Evolutionary conservation across 2,797 vertebrate species (phyloP).

Genomic region (Diceros bicornis): DNA sequence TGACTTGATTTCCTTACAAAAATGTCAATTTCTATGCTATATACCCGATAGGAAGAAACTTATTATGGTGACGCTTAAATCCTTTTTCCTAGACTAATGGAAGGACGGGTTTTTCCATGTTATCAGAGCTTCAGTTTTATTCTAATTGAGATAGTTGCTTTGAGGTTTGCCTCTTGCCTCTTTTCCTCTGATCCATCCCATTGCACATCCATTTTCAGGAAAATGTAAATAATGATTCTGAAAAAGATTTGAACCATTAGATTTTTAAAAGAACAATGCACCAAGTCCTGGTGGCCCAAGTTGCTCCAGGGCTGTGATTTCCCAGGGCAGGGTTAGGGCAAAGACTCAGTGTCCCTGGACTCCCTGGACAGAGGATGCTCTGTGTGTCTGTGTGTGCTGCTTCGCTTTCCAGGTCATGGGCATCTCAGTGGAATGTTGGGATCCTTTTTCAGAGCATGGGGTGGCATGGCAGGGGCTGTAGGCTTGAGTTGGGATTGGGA

Average conservation of each 20-base stretch:
- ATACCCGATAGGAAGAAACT: neutral
- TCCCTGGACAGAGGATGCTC: neutral
- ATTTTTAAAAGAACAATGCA: constrained; percentile 12
- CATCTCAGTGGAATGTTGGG: neutral
- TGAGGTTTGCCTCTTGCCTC: constrained; percentile 4
- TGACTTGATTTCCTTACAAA: constrained; percentile 66
- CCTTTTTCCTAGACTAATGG: constrained; percentile 39
- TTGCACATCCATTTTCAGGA: neutral
- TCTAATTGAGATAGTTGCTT: constrained; percentile 11
- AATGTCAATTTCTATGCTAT: neutral
- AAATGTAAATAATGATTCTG: constrained; percentile 8
- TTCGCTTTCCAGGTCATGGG: neutral
- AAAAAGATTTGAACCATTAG: neutral
- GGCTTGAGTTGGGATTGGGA: neutral
- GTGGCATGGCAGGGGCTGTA: neutral
- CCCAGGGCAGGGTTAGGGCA: neutral
- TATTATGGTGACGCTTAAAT: constrained; percentile 26
- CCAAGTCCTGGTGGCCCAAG: neutral
- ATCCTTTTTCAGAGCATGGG: neutral
- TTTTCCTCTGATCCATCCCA: neutral
- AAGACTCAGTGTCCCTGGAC: neutral
- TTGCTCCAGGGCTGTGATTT: neutral
- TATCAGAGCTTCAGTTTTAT: constrained; percentile 41
- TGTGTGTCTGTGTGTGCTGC: neutral
- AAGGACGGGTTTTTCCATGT: neutral